A percentile compares a stretch with the other conserved stretches of the same genome.
phyloP scores from a whole-genome alignment of 2,888 invertebrate genomes.

The Eilema caniola region DNA sequence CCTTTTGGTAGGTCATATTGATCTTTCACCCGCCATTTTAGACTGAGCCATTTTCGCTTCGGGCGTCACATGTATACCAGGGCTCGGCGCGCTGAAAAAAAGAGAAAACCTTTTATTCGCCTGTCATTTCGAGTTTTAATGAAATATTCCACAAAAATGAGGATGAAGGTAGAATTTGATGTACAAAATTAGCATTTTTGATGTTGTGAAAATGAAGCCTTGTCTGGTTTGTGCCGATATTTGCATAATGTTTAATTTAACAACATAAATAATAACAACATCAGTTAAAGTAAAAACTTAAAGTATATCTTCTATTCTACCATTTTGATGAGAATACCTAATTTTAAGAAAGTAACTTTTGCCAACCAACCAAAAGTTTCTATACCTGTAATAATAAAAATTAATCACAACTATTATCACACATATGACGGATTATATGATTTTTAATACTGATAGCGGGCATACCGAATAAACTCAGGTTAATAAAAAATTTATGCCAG shows the following conservation, averaged over 20 bases:
- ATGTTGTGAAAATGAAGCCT: constrained; percentile 70
- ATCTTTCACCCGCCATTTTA: constrained; percentile 87
- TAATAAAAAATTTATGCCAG: constrained; percentile 72
- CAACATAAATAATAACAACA: constrained; percentile 14
- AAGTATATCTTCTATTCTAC: no score
- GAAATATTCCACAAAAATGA: constrained; percentile 77
- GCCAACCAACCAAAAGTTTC: background rate
- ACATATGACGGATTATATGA: constrained; percentile 46
- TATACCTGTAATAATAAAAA: constrained; percentile 33
- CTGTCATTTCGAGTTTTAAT: constrained; percentile 82
- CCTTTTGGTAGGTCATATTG: constrained; percentile 86
- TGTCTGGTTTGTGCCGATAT: constrained; percentile 51
- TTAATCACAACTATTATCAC: constrained; percentile 45
- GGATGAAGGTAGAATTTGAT: constrained; percentile 69
- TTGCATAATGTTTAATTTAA: constrained; percentile 51
- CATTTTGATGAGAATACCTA: background rate
- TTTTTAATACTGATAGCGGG: constrained; percentile 55
- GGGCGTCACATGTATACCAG: constrained; percentile 80
- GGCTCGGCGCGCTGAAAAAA: constrained; percentile 64
- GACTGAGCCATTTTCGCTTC: constrained; percentile 81
- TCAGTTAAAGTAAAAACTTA: background rate
- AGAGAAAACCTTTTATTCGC: constrained; percentile 78
- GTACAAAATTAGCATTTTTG: constrained; percentile 76
- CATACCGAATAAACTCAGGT: constrained; percentile 57
- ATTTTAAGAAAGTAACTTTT: background rate